Conservation (phyloP, 2,797 vertebrate species). For the Argentina silus region DNA sequence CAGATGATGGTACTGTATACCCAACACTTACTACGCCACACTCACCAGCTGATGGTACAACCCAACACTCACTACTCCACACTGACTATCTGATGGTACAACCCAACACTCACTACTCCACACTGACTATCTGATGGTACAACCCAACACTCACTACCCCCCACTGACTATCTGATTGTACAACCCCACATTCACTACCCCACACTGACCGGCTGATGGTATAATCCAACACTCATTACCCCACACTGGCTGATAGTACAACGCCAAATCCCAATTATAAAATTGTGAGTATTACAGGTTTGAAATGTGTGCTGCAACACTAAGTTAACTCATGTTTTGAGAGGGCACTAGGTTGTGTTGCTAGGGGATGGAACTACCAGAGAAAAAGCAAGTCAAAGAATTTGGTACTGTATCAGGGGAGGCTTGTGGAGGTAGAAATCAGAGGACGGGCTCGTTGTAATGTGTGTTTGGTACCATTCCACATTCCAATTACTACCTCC, state of each 20-base stretch:
- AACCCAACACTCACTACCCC: neutral
- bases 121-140: neutral
- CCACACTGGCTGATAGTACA: neutral
- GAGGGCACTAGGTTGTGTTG: too few species aligned
- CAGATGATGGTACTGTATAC: neutral
- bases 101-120: neutral
- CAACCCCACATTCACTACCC: conserved; percentile 26
- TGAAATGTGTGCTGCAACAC: too few species aligned
- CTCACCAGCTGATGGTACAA: neutral
- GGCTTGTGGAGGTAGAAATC: too few species aligned
- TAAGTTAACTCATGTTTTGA: too few species aligned
- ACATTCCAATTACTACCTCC: too few species aligned
- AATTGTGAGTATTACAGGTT: too few species aligned
- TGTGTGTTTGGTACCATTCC: too few species aligned
- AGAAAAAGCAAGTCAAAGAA: too few species aligned
- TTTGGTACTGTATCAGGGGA: too few species aligned
- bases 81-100: neutral
- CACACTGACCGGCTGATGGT: neutral
- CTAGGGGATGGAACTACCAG: too few species aligned
- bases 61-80: conserved; percentile 23
- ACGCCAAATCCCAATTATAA: neutral
- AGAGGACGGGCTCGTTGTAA: too few species aligned
- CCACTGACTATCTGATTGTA: neutral
- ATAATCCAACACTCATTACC: conserved; percentile 27
- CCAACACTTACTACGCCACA: conserved; percentile 26